Conservation (phyloP, 1,140 invertebrate genomes). For the Neodiprion lecontei region DNA sequence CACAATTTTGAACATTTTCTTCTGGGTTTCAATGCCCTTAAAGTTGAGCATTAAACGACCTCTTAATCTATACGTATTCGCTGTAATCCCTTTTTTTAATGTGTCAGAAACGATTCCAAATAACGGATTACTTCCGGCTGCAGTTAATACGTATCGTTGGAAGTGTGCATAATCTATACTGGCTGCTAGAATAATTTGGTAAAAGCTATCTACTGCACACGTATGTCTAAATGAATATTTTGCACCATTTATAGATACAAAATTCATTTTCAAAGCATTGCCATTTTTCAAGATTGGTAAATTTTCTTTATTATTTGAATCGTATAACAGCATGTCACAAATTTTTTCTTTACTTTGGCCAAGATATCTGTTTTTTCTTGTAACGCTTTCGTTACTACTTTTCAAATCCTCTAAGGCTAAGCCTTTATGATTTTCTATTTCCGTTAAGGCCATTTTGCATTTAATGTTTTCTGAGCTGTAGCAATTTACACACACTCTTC, state of each 20-base stretch:
- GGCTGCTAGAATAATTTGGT: slow-evolving; percentile 15
- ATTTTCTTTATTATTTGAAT: too few species aligned
- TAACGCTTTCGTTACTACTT: not conserved
- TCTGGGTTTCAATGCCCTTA: too few species aligned
- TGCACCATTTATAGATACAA: slow-evolving; percentile 14
- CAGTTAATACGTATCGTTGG: too few species aligned
- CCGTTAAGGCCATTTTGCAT: not conserved
- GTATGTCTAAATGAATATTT: slow-evolving; percentile 18
- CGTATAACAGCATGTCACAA: too few species aligned
- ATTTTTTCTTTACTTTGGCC: too few species aligned
- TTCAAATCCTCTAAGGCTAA: not conserved
- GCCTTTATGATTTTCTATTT: slow-evolving; percentile 19
- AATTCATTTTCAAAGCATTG: not conserved
- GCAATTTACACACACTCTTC: slow-evolving; percentile 25
- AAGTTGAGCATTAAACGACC: too few species aligned
- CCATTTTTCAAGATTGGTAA: slow-evolving; percentile 27
- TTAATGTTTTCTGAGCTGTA: not conserved
- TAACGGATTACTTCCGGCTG: too few species aligned
- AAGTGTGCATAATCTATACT: too few species aligned
- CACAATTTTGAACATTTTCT: too few species aligned
- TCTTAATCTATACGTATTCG: too few species aligned
- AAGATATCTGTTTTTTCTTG: not conserved
- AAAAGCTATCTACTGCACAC: slow-evolving; percentile 21
- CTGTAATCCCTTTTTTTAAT: too few species aligned
- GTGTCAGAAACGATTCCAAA: too few species aligned